phyloP scores from a whole-genome alignment of 2,888 invertebrate species.

The Cartodere bifasciata region DNA sequence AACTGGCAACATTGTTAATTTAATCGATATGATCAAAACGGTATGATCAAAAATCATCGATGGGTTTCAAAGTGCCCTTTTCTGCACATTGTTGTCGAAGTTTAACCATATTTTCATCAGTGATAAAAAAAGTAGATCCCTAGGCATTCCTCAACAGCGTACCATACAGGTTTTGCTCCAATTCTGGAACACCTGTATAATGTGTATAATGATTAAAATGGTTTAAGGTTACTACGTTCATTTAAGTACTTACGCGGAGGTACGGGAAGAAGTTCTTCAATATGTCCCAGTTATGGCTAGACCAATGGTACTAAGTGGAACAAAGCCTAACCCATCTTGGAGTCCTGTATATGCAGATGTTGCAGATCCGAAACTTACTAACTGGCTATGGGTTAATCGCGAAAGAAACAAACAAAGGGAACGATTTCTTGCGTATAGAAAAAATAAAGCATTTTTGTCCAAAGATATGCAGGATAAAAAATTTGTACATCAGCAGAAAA shows the following conservation, averaged over 20 bases:
- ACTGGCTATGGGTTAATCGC: slow-evolving; percentile 78
- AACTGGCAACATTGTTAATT: no score
- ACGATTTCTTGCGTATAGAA: slow-evolving; percentile 54
- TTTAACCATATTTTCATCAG: background rate
- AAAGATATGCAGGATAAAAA: slow-evolving; percentile 53
- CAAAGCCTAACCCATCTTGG: slow-evolving; percentile 84
- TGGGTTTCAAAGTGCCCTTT: no score
- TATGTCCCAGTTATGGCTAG: slow-evolving; percentile 96
- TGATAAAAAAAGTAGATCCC: background rate
- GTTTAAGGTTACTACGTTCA: slow-evolving; percentile 81
- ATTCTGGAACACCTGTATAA: no score
- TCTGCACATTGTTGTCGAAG: no score
- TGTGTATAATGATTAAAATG: no score
- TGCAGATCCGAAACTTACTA: slow-evolving; percentile 81
- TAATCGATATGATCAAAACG: no score
- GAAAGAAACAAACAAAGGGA: slow-evolving; percentile 71
- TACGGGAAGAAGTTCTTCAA: slow-evolving; percentile 87
- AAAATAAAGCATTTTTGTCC: slow-evolving; percentile 45
- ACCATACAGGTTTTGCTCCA: no score
- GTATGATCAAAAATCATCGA: no score
- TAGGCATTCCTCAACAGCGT: no score
- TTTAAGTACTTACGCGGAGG: slow-evolving; percentile 92
- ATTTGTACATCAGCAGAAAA: slow-evolving; percentile 40
- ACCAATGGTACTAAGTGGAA: slow-evolving; percentile 78
- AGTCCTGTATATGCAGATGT: slow-evolving; percentile 92